A percentile compares a stretch with the other conserved stretches of the same genome.
phyloP scores from a whole-genome alignment of 2,797 vertebrate genomes.

The Lithobates sylvaticus region DNA sequence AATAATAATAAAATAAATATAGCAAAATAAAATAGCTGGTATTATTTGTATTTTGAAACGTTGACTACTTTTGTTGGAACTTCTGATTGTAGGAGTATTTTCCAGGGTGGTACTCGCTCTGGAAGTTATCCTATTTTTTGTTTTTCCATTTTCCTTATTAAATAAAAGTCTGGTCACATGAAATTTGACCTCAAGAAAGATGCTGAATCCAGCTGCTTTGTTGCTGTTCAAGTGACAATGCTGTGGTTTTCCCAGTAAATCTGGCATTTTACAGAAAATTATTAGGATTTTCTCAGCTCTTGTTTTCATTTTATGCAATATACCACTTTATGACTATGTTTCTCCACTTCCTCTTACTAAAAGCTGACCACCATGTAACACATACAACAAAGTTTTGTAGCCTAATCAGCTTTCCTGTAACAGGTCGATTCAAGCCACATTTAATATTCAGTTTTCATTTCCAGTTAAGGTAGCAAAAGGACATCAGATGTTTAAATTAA shows the following conservation, averaged over 20 bases:
- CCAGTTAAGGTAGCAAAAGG: neutral
- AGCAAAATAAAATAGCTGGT: too few species aligned
- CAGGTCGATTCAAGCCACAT: conserved; percentile 13
- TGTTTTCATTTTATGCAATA: conserved; percentile 5
- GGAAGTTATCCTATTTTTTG: too few species aligned
- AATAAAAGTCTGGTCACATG: neutral
- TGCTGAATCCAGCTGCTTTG: conserved; percentile 23
- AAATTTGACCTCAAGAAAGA: conserved; percentile 43
- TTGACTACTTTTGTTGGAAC: too few species aligned
- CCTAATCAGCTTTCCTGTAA: conserved; percentile 30
- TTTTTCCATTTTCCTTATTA: too few species aligned
- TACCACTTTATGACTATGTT: conserved; percentile 7
- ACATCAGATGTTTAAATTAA: neutral
- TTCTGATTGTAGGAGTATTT: too few species aligned
- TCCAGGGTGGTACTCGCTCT: too few species aligned
- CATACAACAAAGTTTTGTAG: conserved; percentile 1
- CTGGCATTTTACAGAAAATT: conserved; percentile 2
- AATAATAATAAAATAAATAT: too few species aligned
- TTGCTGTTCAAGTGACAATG: conserved; percentile 2
- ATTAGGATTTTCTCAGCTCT: conserved; percentile 47
- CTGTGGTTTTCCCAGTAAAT: conserved; percentile 19
- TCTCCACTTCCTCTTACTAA: conserved; percentile 18
- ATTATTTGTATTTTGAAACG: too few species aligned
- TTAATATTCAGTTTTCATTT: conserved; percentile 14
- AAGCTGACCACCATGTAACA: conserved; percentile 22